A percentile compares a stretch with the other conserved stretches of the same genome.
These are phyloP conservation scores for Mobula hypostoma DNA, from an alignment of 2,113 vertebrate species.

Conservation along the genomic window DNA sequence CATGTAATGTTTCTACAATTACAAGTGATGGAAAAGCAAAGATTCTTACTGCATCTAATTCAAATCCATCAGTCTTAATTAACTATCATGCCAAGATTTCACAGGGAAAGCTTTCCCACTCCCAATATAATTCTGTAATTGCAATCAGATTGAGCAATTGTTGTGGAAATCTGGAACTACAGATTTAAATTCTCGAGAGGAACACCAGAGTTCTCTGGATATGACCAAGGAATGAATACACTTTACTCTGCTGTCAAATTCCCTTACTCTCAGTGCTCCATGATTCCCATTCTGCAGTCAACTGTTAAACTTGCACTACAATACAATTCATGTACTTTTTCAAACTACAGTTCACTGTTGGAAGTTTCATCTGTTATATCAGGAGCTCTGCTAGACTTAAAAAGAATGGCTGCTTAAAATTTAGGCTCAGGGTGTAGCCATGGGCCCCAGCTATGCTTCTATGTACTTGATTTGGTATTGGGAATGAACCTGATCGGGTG, in stretches of 20 bases:
- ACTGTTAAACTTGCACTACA: constrained; percentile 19
- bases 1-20: neutral
- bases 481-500: too few relatives aligned
- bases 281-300: neutral
- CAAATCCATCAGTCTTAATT: neutral
- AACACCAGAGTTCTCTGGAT: neutral
- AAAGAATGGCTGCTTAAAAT: neutral
- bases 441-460: too few relatives aligned
- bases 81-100: neutral
- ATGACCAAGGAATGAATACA: neutral
- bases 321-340: neutral
- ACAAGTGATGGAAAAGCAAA: neutral
- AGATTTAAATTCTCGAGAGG: neutral
- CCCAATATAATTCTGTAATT: neutral
- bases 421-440: too few relatives aligned
- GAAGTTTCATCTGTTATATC: neutral
- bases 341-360: neutral
- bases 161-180: neutral
- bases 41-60: neutral
- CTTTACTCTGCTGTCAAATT: neutral
- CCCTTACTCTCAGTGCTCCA: neutral
- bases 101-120: neutral
- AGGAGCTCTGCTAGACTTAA: neutral
- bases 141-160: neutral
- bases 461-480: too few relatives aligned